Evolutionary conservation across 2,888 invertebrate species (phyloP), one percentile per base, ranked within the genome.

Genomic region (Gymnocheta viridis): DNA sequence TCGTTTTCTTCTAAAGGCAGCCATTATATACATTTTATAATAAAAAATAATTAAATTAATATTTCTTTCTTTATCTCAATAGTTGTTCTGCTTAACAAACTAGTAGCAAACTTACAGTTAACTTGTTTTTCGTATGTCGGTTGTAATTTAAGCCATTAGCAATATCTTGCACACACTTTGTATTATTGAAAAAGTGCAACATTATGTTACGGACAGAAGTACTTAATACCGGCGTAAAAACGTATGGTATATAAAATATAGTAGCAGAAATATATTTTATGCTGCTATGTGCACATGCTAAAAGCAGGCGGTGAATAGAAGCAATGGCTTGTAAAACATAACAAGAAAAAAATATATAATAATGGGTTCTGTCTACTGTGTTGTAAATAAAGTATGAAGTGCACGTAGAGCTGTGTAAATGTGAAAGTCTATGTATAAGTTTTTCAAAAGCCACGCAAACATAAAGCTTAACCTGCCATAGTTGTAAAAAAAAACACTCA

Each of bases 401-500:
- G 27, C 17, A n/a, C 27, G n/a, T 54, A 54, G 14, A 5, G 0
- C 12, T 19, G 2, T 35, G 22, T 12, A 35, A 10, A 38, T 60
- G 17, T 56, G n/a, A 29, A 38, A 12, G 41, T 24, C 49, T 29
- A 12, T 69, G 9, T 22, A 35, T 4, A 49, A 60, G 44, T 66
- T 35, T 60, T 44, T 74, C 24, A 66, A 70, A 86, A 87, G 86
- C 82, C 86, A 86, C 86, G 84, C 70, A 87, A 86, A 86, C 82
- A 84, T 54, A 86, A 85, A 73, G 86, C 62, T 62, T 73, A 84
- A 73, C 81, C 66, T 80, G 41, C 66, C 66, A 69, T 64, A 54
- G 54, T 54, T 41, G 41, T 10, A 38, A 41, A 41, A 47, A 4
- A 29, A 49, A 49, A 60, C 60, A 67, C 47, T 67, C 51, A 51